These are phyloP conservation scores for Aleiodes leptofemur DNA, from an alignment of 2,888 invertebrate genomes.

Conservation along the genomic window DNA sequence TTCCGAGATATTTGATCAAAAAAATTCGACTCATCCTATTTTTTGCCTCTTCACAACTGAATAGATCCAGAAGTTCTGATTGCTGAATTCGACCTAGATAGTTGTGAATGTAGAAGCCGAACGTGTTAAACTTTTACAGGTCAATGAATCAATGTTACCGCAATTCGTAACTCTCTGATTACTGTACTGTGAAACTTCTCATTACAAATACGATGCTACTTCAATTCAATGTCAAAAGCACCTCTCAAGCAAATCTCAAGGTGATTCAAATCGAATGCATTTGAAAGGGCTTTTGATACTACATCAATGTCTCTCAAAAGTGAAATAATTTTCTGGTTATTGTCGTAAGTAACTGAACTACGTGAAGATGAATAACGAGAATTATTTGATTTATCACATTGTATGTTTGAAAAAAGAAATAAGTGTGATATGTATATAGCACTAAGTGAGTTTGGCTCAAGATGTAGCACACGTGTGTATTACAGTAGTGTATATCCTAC, in stretches of 20 bases:
- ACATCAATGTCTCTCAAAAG: too few relatives aligned
- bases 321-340: too few relatives aligned
- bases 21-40: neutral
- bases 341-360: neutral
- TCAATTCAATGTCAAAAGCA: conserved; percentile 12
- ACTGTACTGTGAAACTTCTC: conserved; percentile 33
- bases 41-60: too few relatives aligned
- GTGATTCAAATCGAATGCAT: too few relatives aligned
- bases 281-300: too few relatives aligned
- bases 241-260: neutral
- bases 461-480: conserved; percentile 29
- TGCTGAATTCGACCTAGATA: too few relatives aligned
- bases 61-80: too few relatives aligned
- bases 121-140: conserved; percentile 31
- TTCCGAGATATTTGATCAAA: neutral
- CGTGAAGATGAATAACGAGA: neutral
- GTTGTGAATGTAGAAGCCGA: neutral
- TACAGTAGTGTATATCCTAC: conserved; percentile 29
- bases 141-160: conserved; percentile 28
- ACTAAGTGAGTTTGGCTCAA: conserved; percentile 7
- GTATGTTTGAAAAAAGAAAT: neutral
- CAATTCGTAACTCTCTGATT: conserved; percentile 22
- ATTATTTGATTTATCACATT: conserved; percentile 22
- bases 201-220: conserved; percentile 20
- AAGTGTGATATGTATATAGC: conserved; percentile 26